Evolutionary conservation across 2,797 vertebrate genomes (phyloP), one percentile per base, ranked within the genome.

Genomic region (Anas flavirostris): DNA sequence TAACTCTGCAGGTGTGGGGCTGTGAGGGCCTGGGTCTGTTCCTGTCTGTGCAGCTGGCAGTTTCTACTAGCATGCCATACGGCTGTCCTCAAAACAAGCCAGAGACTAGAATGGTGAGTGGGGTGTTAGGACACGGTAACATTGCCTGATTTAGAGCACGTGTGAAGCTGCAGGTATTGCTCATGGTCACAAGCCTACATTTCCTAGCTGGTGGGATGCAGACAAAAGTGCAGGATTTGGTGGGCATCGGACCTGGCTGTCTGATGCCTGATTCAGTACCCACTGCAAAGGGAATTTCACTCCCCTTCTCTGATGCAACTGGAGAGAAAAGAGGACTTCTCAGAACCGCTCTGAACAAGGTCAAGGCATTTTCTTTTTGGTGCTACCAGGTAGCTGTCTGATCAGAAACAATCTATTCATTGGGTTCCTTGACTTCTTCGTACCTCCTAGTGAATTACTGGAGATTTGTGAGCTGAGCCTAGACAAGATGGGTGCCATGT

Each of bases 381-480:
- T 31, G 7, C 55, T 66, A 50, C 52, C 37, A 15, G 29, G 23
- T 50, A 50, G 18, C 58, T 53, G 9, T 59, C 17, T 56, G 44
- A 58, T 28, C 46, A 60, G 12, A 66, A 28, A 12, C 48, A 5
- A 2, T 35, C 2, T 7, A 3, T 73, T 88, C 41, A 14, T 41
- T 88, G 10, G 1, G 0, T 92, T 98, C 98, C 99, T 99, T 99
- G 97, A 99, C 99, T 95, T 94, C 63, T 66, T 62, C 69, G 89
- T 98, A 99, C 98, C 98, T 90, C 98, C 99, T 74, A 97, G 98
- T 83, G 99, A 99, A 96, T 94, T 99, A 63, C 97, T 99, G 96
- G 99, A 99, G 98, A 98, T 99, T 91, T 99, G 99, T 52, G 98
- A 99, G 63, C 98, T 98, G 76, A 99, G 98, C 95, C 97, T 99